Evolutionary conservation across 2,888 invertebrate genomes (phyloP).

Genomic region (Parnassius glacialis): DNA sequence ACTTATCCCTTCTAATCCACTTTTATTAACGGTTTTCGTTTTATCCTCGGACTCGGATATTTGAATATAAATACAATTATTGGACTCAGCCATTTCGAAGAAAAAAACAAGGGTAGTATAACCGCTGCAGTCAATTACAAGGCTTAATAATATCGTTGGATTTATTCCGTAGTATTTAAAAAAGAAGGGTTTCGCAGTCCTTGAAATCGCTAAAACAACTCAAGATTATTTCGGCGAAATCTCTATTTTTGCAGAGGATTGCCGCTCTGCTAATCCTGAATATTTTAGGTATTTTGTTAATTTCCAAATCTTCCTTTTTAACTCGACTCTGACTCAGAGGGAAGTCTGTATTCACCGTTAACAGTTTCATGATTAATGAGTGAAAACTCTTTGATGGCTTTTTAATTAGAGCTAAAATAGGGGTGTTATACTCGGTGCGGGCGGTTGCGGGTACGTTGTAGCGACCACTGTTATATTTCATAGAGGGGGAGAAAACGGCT

Average conservation of each 20-base stretch:
- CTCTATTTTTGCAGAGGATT: slow-evolving; percentile 64
- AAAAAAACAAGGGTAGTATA: slow-evolving; percentile 45
- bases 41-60: slow-evolving; percentile 53
- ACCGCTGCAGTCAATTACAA: slow-evolving; percentile 69
- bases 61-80: slow-evolving; percentile 62
- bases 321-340: slow-evolving; percentile 56
- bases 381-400: slow-evolving; percentile 82
- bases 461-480: slow-evolving; percentile 75
- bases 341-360: slow-evolving; percentile 77
- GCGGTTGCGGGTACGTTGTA: slow-evolving; percentile 59
- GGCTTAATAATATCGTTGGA: slow-evolving; percentile 69
- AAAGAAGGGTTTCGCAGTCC: slow-evolving; percentile 65
- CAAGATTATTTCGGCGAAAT: slow-evolving; percentile 66
- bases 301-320: slow-evolving; percentile 75
- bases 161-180: slow-evolving; percentile 61
- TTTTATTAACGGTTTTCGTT: slow-evolving; percentile 56
- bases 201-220: slow-evolving; percentile 71
- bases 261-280: slow-evolving; percentile 72
- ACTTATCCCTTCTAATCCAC: slow-evolving; percentile 54
- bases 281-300: slow-evolving; percentile 76
- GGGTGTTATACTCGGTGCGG: slow-evolving; percentile 71
- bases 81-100: slow-evolving; percentile 44
- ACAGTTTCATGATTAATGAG: slow-evolving; percentile 82
- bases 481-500: slow-evolving; percentile 61
- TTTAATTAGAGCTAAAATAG: slow-evolving; percentile 81